phyloP scores from a whole-genome alignment of 1,140 invertebrate genomes.

The Mactra quadrangularis region DNA sequence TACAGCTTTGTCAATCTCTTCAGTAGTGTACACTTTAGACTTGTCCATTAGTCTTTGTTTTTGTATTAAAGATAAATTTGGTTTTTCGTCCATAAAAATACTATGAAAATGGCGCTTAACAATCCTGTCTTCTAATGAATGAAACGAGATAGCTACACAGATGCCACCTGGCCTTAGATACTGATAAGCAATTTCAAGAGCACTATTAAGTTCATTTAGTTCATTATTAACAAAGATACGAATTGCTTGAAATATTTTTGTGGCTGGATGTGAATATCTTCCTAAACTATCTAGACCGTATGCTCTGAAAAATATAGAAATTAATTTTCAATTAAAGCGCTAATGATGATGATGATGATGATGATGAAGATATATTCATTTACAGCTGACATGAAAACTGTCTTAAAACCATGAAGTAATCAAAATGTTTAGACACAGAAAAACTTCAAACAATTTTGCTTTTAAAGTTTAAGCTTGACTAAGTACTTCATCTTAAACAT shows the following conservation, averaged over 20 bases:
- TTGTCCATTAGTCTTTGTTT: conserved; percentile 59
- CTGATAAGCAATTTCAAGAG: conserved; percentile 90
- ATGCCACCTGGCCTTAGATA: conserved; percentile 91
- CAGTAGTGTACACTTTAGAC: conserved; percentile 47
- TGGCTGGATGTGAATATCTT: conserved; percentile 91
- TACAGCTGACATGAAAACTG: too few species aligned
- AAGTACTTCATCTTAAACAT: too few species aligned
- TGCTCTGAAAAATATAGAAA: conserved; percentile 59
- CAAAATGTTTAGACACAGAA: too few species aligned
- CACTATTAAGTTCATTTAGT: conserved; percentile 97
- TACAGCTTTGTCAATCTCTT: conserved; percentile 87
- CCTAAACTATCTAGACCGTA: conserved; percentile 88
- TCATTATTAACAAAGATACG: conserved; percentile 99
- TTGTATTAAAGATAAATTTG: conserved; percentile 66
- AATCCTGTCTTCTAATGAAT: conserved; percentile 97
- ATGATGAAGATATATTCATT: conserved; percentile 83
- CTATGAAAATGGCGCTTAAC: conserved; percentile 93
- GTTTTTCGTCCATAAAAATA: conserved; percentile 72
- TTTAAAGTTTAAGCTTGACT: conserved; percentile 85
- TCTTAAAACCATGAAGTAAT: too few species aligned
- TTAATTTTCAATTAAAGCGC: too few species aligned
- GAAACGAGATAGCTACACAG: conserved; percentile 93
- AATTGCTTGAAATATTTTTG: conserved; percentile 97
- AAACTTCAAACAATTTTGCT: too few species aligned
- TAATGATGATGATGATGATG: too few species aligned